Evolutionary conservation across 2,888 invertebrate species (phyloP).

Genomic region (Acanthosoma haemorrhoidale): DNA sequence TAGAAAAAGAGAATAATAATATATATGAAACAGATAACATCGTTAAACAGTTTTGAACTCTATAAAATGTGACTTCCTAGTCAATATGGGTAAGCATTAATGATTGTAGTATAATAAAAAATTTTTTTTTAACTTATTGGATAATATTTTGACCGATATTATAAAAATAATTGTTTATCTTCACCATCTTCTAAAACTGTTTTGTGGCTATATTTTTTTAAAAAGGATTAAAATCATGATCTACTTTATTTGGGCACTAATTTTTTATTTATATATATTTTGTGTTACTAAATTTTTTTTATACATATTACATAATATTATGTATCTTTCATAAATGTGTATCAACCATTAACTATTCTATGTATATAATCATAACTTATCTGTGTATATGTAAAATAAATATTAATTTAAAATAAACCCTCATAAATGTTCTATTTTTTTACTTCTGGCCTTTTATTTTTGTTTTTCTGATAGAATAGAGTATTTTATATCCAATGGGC

Average conservation of each 20-base stretch:
- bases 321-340: not conserved
- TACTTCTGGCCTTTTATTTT: too few species aligned
- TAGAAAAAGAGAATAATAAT: not conserved
- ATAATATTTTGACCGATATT: not conserved
- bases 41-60: not conserved
- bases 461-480: too few species aligned
- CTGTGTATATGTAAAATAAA: slow-evolving; percentile 12
- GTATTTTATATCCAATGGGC: too few species aligned
- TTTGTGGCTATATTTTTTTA: not conserved
- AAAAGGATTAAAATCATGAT: not conserved
- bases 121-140: not conserved
- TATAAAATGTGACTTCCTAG: not conserved
- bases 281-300: not conserved
- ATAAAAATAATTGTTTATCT: not conserved
- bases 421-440: not conserved
- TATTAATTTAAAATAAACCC: not conserved
- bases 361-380: slow-evolving; percentile 2
- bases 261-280: not conserved
- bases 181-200: not conserved
- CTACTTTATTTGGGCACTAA: not conserved
- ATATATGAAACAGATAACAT: not conserved
- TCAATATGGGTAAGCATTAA: not conserved
- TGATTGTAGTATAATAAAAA: not conserved
- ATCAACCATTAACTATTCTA: not conserved
- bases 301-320: not conserved